A percentile compares a stretch with the other conserved stretches of the same genome.
Evolutionary conservation across 2,113 vertebrate species (phyloP).

Genomic region (Misgurnus mizolepis): DNA sequence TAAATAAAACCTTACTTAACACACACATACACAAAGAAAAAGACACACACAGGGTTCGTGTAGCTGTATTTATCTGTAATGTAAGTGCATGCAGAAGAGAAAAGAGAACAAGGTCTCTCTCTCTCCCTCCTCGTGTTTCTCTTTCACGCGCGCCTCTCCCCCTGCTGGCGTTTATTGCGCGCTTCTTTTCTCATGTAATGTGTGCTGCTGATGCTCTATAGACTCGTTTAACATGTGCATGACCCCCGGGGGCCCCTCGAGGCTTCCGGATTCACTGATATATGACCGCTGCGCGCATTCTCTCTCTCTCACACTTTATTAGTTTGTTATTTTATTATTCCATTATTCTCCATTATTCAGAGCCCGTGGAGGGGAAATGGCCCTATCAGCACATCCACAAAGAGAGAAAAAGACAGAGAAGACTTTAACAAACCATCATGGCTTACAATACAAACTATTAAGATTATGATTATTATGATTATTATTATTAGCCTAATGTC

Average conservation of each 20-base stretch:
- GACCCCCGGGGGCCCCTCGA: slow-evolving; percentile 37
- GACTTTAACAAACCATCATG: neutral
- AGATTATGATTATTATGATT: slow-evolving; percentile 33
- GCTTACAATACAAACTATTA: slow-evolving; percentile 6
- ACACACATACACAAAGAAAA: neutral
- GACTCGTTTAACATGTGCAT: slow-evolving; percentile 59
- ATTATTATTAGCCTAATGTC: neutral
- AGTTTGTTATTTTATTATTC: slow-evolving; percentile 56
- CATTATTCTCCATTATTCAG: slow-evolving; percentile 19
- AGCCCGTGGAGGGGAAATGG: slow-evolving; percentile 47
- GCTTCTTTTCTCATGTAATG: slow-evolving; percentile 49
- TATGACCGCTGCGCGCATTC: slow-evolving; percentile 14
- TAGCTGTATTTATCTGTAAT: neutral
- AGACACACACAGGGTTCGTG: neutral
- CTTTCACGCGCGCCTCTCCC: neutral
- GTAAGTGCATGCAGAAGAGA: neutral
- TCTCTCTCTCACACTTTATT: slow-evolving; percentile 44
- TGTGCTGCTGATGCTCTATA: slow-evolving; percentile 37
- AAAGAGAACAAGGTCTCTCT: slow-evolving; percentile 7
- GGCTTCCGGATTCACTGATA: slow-evolving; percentile 51
- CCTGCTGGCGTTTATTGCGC: slow-evolving; percentile 46
- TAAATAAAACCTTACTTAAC: too few species aligned
- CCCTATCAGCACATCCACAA: slow-evolving; percentile 10
- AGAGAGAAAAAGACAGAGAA: neutral
- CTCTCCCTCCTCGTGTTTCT: neutral